Percentiles rank a stretch among this genome's conserved stretches.
Conservation (phyloP, 2,113 vertebrate genomes). For the Channa argus region DNA sequence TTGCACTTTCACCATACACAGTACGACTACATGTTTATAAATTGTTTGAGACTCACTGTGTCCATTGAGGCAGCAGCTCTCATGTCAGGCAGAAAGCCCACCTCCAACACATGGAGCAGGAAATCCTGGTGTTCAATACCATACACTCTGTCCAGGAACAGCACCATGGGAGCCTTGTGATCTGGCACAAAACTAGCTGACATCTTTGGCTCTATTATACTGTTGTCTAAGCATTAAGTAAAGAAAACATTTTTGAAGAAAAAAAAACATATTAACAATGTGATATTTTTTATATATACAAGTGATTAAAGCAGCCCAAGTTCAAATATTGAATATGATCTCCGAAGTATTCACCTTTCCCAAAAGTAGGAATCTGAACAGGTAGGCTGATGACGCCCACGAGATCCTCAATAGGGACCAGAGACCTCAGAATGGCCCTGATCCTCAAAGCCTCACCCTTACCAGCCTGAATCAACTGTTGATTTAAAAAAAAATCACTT, state of each 20-base stretch:
- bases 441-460: conserved; percentile 94
- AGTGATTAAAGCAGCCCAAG: neutral
- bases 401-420: conserved; percentile 93
- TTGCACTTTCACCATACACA: neutral
- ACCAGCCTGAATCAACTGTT: conserved; percentile 91
- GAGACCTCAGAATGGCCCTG: conserved; percentile 91
- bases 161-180: conserved; percentile 95
- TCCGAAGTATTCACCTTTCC: conserved; percentile 85
- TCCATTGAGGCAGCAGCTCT: conserved; percentile 93
- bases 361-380: conserved; percentile 91
- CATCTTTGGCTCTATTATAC: conserved; percentile 93
- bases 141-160: conserved; percentile 95
- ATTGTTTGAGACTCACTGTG: conserved; percentile 83
- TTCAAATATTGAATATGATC: neutral
- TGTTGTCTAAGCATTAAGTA: conserved; percentile 83
- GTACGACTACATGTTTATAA: neutral
- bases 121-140: conserved; percentile 96
- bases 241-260: neutral
- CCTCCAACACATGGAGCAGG: conserved; percentile 91
- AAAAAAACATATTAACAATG: neutral
- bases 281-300: neutral
- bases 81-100: conserved; percentile 96
- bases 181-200: conserved; percentile 95
- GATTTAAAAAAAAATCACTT: conserved; percentile 2
- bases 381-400: conserved; percentile 94